These are phyloP conservation scores for Nephrotoma appendiculata DNA, from an alignment of 2,888 invertebrate genomes.

Conservation along the genomic window DNA sequence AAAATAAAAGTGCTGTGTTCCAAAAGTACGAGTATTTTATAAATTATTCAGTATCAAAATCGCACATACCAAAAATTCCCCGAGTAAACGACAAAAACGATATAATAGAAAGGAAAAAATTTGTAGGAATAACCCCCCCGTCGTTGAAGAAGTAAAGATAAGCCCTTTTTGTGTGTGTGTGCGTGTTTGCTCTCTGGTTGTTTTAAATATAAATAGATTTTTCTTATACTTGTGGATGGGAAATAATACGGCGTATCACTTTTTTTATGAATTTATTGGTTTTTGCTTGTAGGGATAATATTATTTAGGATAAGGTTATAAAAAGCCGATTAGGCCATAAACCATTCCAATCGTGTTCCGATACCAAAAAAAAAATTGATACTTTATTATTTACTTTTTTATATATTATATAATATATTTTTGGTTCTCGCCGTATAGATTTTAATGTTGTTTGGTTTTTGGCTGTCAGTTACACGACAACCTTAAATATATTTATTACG, in stretches of 20 bases:
- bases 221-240: neutral
- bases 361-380: neutral
- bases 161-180: neutral
- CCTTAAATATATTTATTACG: neutral
- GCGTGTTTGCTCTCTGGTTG: neutral
- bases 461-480: neutral
- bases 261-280: neutral
- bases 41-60: neutral
- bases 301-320: neutral
- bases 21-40: neutral
- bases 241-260: neutral
- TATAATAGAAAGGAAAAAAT: neutral
- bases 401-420: neutral
- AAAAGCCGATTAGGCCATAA: neutral
- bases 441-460: neutral
- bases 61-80: neutral
- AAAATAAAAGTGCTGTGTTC: neutral
- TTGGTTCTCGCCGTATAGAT: neutral
- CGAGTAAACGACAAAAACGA: neutral
- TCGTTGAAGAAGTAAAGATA: neutral
- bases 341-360: neutral
- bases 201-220: neutral
- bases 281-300: neutral
- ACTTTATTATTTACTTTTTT: neutral
- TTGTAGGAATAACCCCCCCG: neutral